Base-by-base conservation (phyloP, 2,113 vertebrate genomes). In the Clarias gariepinus region DNA sequence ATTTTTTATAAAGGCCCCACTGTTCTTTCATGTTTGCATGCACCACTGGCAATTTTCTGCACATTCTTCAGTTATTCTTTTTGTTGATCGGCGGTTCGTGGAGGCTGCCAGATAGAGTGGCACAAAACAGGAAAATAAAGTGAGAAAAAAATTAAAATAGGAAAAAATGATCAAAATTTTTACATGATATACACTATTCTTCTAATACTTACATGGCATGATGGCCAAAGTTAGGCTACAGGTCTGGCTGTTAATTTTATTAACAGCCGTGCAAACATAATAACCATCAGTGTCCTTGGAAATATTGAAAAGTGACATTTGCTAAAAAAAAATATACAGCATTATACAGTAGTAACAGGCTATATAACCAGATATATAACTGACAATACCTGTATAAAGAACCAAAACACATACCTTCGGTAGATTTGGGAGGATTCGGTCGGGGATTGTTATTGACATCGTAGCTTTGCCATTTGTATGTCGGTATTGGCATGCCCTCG, bases 191-290 rank as follows among this genome's bases (percentile, higher is more conserved):
- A 47, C 81, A 36, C 30, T 25, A 2, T 10, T 53, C 9, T 28
- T 21, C 8, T 71, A 81, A 58, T 21, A 81, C 97, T 97, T 94
- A 98, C 97, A 95, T 66, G 92, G 92, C 90, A 93, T 81, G 81
- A 96, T 91, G 0, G 90, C 19, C 88, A 99, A 88, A 0, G 96
- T 98, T 92, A 98, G 79, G 90, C 97, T 98, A 93, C 97, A 98
- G 74, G 2, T 89, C 0, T 89, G 88, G 0, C 53, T 53, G 57
- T 94, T 93, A 81, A 96, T 92, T 25, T 79, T 74, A 4, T 99
- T 99, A 0, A 3, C 41, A 15, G 97, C 94, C 1, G 94, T 95
- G 91, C 97, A 99, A 87, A 93, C 90, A 89, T 94, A 98, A 92
- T 90, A 97, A 58, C 97, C 97, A 0, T 96, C 96, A 0, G 92